Percentiles rank a stretch among this genome's conserved stretches.
These are phyloP conservation scores for Eulemur macaco DNA, from an alignment of 2,113 vertebrate species.

Conservation along the genomic window DNA sequence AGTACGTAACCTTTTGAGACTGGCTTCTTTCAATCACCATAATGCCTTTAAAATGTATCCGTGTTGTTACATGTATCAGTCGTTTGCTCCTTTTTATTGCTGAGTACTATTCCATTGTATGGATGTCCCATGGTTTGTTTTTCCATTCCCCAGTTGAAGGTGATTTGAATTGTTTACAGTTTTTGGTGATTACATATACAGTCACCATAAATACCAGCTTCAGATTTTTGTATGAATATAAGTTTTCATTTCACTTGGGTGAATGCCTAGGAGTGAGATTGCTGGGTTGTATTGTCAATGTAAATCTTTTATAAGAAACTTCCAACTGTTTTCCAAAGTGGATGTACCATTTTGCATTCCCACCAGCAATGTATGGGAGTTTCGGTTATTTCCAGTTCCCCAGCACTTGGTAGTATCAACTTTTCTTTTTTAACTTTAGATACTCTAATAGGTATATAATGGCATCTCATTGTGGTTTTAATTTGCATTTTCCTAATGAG, in stretches of 20 bases:
- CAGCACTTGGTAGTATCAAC: not conserved
- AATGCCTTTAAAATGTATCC: not conserved
- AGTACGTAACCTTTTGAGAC: not conserved
- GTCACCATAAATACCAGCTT: not conserved
- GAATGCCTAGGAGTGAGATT: not conserved
- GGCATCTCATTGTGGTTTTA: not conserved
- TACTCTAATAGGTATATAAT: not conserved
- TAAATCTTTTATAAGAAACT: not conserved
- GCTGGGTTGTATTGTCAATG: not conserved
- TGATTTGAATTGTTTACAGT: not conserved
- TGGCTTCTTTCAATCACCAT: not conserved
- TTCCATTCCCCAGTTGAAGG: not conserved
- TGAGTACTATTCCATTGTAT: not conserved
- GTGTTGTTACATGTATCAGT: not conserved
- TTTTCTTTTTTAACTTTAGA: not conserved
- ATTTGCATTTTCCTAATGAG: not conserved
- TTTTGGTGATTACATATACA: not conserved
- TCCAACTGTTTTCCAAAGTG: not conserved
- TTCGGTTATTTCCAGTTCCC: not conserved
- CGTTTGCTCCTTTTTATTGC: not conserved
- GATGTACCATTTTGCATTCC: not conserved
- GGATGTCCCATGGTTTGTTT: not conserved
- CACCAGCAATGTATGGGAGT: not conserved
- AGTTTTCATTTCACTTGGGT: not conserved
- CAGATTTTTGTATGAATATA: not conserved